Conservation (phyloP, 2,797 vertebrate genomes). For the Argentina silus region DNA sequence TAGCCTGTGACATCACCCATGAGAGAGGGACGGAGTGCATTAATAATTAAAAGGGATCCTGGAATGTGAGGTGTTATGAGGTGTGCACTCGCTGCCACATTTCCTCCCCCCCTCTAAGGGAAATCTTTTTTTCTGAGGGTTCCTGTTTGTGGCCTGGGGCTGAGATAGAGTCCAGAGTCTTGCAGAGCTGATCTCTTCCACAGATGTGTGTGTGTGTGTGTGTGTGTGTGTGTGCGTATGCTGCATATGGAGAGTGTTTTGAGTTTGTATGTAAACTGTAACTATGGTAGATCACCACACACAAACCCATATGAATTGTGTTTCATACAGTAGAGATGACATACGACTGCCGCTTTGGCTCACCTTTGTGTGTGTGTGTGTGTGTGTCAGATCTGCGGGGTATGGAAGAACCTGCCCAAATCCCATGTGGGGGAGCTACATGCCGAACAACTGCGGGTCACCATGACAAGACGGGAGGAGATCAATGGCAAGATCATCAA, state of each 20-base stretch:
- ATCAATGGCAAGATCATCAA: constrained; percentile 91
- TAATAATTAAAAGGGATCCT: constrained; percentile 65
- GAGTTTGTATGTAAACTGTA: constrained; percentile 3
- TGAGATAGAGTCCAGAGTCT: constrained; percentile 26
- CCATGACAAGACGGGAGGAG: constrained; percentile 82
- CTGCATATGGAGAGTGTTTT: not conserved
- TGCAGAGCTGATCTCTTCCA: constrained; percentile 36
- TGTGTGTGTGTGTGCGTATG: constrained; percentile 19
- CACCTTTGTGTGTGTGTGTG: constrained; percentile 20
- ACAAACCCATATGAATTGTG: not conserved
- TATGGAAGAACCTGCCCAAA: constrained; percentile 92
- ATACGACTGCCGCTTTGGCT: not conserved
- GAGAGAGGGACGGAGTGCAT: constrained; percentile 52
- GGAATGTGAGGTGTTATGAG: constrained; percentile 66
- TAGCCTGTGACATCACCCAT: constrained; percentile 68
- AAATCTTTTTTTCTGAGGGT: constrained; percentile 45
- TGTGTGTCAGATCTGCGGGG: constrained; percentile 86
- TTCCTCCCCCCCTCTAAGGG: constrained; percentile 37
- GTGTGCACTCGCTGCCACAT: constrained; percentile 42
- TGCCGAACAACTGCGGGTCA: constrained; percentile 86
- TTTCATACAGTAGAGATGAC: not conserved
- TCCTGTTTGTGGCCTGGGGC: constrained; percentile 23
- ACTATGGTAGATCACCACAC: not conserved
- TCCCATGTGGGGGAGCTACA: constrained; percentile 85
- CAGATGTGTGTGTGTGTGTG: constrained; percentile 47